phyloP scores from a whole-genome alignment of 2,113 vertebrate species.

The Lanius ludovicianus region DNA sequence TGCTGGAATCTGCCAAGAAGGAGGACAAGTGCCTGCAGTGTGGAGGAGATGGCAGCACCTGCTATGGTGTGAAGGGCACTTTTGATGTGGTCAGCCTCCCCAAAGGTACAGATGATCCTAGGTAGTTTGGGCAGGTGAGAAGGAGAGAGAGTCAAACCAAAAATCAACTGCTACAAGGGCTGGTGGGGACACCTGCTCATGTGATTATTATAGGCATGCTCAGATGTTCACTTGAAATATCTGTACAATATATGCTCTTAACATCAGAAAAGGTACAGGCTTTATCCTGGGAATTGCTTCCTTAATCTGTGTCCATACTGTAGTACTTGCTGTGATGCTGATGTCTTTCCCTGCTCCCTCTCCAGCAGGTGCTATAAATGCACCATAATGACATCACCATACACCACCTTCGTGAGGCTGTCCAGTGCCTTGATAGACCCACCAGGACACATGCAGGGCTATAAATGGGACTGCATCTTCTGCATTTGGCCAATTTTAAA shows the following conservation, averaged over 20 bases:
- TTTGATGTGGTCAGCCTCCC: constrained; percentile 80
- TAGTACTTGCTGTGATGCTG: not conserved
- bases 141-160: not conserved
- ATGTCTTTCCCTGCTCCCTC: not conserved
- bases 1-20: constrained; percentile 85
- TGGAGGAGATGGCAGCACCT: constrained; percentile 87
- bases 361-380: not conserved
- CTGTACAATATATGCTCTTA: not conserved
- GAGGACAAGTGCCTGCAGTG: constrained; percentile 94
- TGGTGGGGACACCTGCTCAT: not conserved
- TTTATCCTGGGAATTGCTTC: not conserved
- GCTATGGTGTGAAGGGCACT: constrained; percentile 80
- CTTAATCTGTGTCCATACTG: not conserved
- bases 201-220: not conserved
- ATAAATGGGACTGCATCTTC: not conserved
- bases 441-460: not conserved
- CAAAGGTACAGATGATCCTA: constrained; percentile 75
- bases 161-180: not conserved
- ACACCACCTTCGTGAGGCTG: not conserved
- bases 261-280: not conserved
- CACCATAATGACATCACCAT: not conserved
- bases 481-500: not conserved
- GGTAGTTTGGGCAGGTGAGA: not conserved
- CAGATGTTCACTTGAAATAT: not conserved
- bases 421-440: not conserved